phyloP scores from a whole-genome alignment of 2,888 invertebrate species.

The Rhodophaea formosa region DNA sequence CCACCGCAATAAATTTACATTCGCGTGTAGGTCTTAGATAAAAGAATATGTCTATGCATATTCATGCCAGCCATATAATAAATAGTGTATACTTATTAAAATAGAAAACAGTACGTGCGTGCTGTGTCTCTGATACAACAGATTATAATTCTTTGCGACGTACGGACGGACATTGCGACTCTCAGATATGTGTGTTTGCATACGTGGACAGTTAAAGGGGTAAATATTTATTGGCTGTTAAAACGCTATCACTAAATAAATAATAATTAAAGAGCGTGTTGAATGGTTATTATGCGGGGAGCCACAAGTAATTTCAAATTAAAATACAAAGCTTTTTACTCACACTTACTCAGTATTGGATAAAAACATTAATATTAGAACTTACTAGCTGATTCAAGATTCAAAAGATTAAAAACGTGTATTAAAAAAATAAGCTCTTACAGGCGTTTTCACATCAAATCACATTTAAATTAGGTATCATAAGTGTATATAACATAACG shows the following conservation, averaged over 20 bases:
- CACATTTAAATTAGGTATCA: too few species aligned
- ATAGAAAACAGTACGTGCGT: neutral
- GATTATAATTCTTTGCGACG: neutral
- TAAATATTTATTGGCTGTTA: neutral
- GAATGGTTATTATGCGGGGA: too few species aligned
- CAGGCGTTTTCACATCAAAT: too few species aligned
- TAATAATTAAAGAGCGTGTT: too few species aligned
- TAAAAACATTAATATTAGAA: too few species aligned
- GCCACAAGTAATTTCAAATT: too few species aligned
- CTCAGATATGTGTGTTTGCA: neutral
- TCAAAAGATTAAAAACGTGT: too few species aligned
- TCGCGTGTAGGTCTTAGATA: neutral
- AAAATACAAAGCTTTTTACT: too few species aligned
- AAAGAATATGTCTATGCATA: constrained; percentile 4
- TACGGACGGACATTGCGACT: constrained; percentile 7
- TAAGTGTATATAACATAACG: too few species aligned
- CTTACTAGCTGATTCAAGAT: too few species aligned
- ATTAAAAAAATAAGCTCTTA: too few species aligned
- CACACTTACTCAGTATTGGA: too few species aligned
- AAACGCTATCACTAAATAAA: neutral
- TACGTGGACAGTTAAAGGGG: neutral
- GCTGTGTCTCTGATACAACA: neutral
- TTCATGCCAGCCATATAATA: neutral
- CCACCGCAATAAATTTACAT: neutral
- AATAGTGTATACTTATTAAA: neutral